Base-by-base conservation (phyloP, 2,888 invertebrate genomes). In the Zygothrica quintamaculata region DNA sequence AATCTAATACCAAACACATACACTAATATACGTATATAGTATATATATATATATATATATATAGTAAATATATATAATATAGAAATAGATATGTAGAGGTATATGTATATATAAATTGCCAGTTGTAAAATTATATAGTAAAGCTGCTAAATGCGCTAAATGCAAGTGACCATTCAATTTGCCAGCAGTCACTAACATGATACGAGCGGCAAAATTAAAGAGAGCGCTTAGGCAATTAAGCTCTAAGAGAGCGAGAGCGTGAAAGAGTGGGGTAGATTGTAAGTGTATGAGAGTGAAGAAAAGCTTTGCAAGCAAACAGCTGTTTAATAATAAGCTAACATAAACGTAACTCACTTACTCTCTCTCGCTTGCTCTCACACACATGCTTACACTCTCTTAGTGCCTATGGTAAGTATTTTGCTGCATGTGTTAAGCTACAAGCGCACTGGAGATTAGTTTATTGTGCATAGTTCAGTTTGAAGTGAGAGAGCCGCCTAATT, bases 171-270 rank as follows among this genome's bases (percentile, higher is more conserved):
- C 50, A 46, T 43, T 37, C n/a, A 56, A 79, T 82, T 79, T 51
- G 55, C 76, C 26, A 75, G 71, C 43, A 22, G 79, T 79, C 57
- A 65, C 51, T 47, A 55, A 69, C 15, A 34, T 39, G 52, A 31
- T 31, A 36, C 31, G 40, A 77, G 61, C 84, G 25, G 46, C 31
- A 58, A 43, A 34, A 46, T 25, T 16, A 15, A 12, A 18, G 58
- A 11, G 40, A 43, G 34, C 42, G 66, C 8, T 40, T 15, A 26
- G 26, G 22, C 44, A 42, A 52, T 39, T 44, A 46, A 52, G 58
- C 43, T 58, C 43, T 51, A 29, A 37, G 56, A 51, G 72, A 12
- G 47, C 53, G 65, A 44, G 26, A 12, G 34, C 13, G 13, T 22
- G n/a, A 3, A 36, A 13, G 31, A 18, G 16, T 29, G 34, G 22